Evolutionary conservation across 2,113 vertebrate genomes (phyloP), one percentile per base, ranked within the genome.

Genomic region (Crocuta crocuta): DNA sequence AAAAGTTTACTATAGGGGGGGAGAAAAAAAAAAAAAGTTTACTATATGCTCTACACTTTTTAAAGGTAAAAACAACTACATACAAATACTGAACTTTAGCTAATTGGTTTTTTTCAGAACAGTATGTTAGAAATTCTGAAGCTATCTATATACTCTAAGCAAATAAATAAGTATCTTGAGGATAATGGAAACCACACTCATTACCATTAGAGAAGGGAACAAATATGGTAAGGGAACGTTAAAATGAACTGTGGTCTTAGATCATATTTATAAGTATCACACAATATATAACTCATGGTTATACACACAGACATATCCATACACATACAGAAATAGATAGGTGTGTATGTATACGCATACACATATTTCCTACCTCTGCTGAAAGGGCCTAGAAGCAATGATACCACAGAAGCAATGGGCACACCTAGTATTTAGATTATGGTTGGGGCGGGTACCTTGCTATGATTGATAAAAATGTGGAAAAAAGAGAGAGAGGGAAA

Each of bases 41-140:
- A 84, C 31, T 92, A 33, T 92, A 73, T 85, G 89, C 45, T 84
- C 43, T 73, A 79, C 84, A 94, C 78, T 61, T 71, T 39, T 39
- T 39, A 73, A 95, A 89, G 17, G 39, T 53, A 66, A 88, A 76
- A 84, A 79, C 5, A 70, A 83, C 45, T 89, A 73, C 4, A 61
- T 86, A 93, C 5, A 82, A 96, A 76, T 82, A 94, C 39, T 91
- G 50, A 91, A 84, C 50, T 93, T 93, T 8, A 94, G n/a, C 74
- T 66, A 73, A 3, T 80, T 78, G 4, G 31, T 50, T 65, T 94
- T 93, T 93, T 95, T 73, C 65, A 71, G 31, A 96, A 21, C 8
- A 58, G 58, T 76, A 83, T 83, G 66, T 92, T 81, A 89, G 24
- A 92, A 85, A 92, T 94, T 94, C 91, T 92, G 35, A 66, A 89